Evolutionary conservation across 2,888 invertebrate genomes (phyloP).

Genomic region (Drosophila dives): DNA sequence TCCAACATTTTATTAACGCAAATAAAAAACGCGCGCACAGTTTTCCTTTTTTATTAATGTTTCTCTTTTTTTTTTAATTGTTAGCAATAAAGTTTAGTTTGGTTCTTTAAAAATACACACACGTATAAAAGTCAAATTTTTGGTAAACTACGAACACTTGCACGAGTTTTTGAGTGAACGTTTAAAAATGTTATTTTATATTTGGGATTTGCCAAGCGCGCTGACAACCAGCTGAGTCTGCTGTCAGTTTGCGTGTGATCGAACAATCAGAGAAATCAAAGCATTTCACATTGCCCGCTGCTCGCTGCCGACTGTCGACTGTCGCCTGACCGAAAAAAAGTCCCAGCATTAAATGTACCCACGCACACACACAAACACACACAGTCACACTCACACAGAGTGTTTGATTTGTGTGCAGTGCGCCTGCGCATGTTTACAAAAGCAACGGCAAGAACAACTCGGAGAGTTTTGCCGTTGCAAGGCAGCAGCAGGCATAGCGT

Average conservation of each 20-base stretch:
- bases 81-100: neutral
- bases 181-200: neutral
- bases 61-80: neutral
- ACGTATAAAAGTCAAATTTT: constrained; percentile 9
- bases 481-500: constrained; percentile 38
- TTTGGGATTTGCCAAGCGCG: constrained; percentile 48
- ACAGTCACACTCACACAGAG: constrained; percentile 6
- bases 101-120: constrained; percentile 1
- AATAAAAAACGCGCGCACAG: constrained; percentile 21
- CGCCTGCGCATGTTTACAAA: constrained; percentile 80
- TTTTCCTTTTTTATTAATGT: neutral
- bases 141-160: constrained; percentile 9
- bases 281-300: constrained; percentile 76
- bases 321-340: constrained; percentile 54
- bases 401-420: constrained; percentile 23
- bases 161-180: constrained; percentile 4
- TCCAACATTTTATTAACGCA: constrained; percentile 81
- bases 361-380: constrained; percentile 37
- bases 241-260: constrained; percentile 84
- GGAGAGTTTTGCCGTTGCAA: constrained; percentile 59
- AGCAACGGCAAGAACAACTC: constrained; percentile 61
- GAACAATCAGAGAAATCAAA: constrained; percentile 82
- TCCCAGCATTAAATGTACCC: constrained; percentile 71
- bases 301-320: constrained; percentile 35
- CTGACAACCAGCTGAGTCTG: constrained; percentile 83